phyloP scores from a whole-genome alignment of 2,797 vertebrate genomes.

The Neosilurus hyrtlii region DNA sequence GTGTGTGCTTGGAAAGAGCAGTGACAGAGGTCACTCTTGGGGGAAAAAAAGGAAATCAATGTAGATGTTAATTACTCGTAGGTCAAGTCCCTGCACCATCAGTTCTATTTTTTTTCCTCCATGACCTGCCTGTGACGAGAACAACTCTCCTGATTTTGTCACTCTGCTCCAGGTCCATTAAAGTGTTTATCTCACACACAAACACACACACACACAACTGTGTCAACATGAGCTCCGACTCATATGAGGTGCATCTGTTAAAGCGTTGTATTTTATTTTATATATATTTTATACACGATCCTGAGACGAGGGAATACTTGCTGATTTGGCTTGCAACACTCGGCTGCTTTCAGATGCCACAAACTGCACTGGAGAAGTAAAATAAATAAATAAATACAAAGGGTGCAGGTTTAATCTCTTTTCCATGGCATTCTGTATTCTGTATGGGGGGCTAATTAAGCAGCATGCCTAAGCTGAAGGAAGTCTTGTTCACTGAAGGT shows the following conservation, averaged over 20 bases:
- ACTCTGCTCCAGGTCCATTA: background rate
- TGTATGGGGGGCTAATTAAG: constrained; percentile 52
- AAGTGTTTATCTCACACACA: background rate
- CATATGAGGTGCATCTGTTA: constrained; percentile 48
- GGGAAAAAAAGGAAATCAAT: constrained; percentile 80
- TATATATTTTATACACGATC: constrained; percentile 59
- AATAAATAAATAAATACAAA: constrained; percentile 35
- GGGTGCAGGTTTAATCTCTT: constrained; percentile 27
- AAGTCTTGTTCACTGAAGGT: constrained; percentile 51
- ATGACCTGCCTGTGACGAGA: constrained; percentile 48
- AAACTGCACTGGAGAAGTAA: constrained; percentile 38
- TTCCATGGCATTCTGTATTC: constrained; percentile 32
- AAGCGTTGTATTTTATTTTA: constrained; percentile 22
- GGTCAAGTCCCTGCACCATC: constrained; percentile 68
- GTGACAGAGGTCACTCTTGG: constrained; percentile 77
- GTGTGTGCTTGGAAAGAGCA: constrained; percentile 66
- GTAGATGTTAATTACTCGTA: constrained; percentile 79
- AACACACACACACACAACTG: background rate
- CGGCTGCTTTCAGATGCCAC: constrained; percentile 50
- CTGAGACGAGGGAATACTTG: constrained; percentile 46
- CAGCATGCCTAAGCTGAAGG: constrained; percentile 42
- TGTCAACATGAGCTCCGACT: background rate
- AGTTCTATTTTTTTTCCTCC: constrained; percentile 50
- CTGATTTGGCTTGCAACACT: constrained; percentile 50
- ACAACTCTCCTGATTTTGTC: background rate